A percentile compares a stretch with the other conserved stretches of the same genome.
phyloP scores from a whole-genome alignment of 2,113 vertebrate species.

The Psilopsiagon aymara region DNA sequence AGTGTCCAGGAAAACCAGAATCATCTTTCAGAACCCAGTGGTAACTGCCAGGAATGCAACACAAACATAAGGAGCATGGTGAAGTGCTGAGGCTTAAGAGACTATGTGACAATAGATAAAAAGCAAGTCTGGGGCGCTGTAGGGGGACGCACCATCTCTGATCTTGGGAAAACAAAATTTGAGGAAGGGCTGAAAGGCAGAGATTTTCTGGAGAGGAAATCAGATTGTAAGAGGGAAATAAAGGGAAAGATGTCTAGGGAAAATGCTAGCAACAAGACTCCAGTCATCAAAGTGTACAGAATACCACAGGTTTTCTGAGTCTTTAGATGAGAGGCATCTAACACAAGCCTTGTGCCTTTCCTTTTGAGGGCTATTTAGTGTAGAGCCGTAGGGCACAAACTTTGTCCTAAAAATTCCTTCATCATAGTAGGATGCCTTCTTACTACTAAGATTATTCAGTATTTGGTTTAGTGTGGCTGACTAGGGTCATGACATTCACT shows the following conservation, averaged over 20 bases:
- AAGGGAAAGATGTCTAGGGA: neutral
- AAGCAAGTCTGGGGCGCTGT: neutral
- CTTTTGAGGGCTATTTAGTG: neutral
- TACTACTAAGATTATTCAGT: neutral
- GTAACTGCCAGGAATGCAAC: neutral
- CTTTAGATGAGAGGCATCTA: neutral
- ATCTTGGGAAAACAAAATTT: neutral
- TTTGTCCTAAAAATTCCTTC: neutral
- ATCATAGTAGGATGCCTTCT: neutral
- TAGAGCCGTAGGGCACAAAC: neutral
- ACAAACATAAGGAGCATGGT: rapidly evolving
- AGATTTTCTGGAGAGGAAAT: neutral
- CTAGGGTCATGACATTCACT: neutral
- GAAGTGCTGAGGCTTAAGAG: neutral
- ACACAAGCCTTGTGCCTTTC: neutral
- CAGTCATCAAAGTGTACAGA: neutral
- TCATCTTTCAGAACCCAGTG: neutral
- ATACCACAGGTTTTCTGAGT: neutral
- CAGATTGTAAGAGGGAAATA: neutral
- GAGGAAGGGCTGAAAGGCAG: neutral
- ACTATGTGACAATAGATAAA: neutral
- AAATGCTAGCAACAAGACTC: neutral
- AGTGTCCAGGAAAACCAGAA: neutral
- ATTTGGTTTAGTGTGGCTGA: neutral
- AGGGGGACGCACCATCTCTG: rapidly evolving